phyloP scores from a whole-genome alignment of 2,888 invertebrate genomes.

The Chrysomela aeneicollis region DNA sequence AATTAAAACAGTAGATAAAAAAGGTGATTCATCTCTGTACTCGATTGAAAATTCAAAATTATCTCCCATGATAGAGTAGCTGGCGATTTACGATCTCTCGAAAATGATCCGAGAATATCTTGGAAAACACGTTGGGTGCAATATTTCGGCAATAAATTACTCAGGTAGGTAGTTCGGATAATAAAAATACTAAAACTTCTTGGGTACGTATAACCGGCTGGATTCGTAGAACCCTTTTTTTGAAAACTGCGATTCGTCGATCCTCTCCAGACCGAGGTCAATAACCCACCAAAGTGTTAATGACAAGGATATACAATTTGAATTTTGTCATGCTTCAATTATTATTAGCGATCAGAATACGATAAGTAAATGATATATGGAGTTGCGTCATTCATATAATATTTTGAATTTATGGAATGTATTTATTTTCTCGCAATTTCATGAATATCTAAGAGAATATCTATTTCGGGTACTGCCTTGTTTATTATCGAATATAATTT shows the following conservation, averaged over 20 bases:
- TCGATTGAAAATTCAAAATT: neutral
- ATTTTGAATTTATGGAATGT: neutral
- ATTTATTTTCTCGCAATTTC: constrained; percentile 1
- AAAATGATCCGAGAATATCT: constrained; percentile 6
- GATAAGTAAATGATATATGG: too few species aligned
- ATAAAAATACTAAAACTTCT: neutral
- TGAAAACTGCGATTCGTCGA: too few species aligned
- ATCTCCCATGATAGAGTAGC: neutral
- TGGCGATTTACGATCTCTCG: neutral
- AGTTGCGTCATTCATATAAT: too few species aligned
- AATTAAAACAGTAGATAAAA: neutral
- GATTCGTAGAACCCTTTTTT: too few species aligned
- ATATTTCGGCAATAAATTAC: neutral
- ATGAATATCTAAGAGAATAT: neutral
- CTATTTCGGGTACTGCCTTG: constrained; percentile 16
- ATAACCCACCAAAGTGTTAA: neutral
- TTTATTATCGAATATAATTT: constrained; percentile 19
- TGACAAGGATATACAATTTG: neutral
- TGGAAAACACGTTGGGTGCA: neutral
- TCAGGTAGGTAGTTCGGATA: neutral
- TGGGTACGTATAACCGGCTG: neutral
- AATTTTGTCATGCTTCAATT: constrained; percentile 5
- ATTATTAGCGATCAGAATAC: neutral
- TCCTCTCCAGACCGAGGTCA: neutral
- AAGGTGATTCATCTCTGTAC: neutral